Evolutionary conservation across 64 coral and sea anemone genomes (phyloP), one percentile per base, ranked within the genome.

Genomic region (Dendrophyllia cribrosa): DNA sequence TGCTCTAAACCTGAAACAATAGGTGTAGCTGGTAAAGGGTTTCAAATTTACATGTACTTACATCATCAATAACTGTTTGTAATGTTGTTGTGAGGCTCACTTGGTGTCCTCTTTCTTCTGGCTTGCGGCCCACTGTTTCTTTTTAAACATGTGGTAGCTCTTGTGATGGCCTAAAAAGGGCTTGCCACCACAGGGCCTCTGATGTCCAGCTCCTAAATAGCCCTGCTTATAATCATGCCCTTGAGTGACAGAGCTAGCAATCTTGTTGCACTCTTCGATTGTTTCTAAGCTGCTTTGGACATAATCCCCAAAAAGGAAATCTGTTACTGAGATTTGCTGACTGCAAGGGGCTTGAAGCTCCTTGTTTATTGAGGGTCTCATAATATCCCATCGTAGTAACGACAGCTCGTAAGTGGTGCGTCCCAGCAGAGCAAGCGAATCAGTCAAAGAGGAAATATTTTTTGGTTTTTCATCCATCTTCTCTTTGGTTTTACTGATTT

Each of bases 81-180:
- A 56, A 71, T 48, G 85, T 71, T 48, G 85, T 71, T 48, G 85
- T 47, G 15, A 71, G 68, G 34, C 47, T 88, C 44, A 73, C 68
- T 71, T 67, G 25, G 46, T 44, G 34, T 71, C 68, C 21, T 88
- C 64, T 17, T 47, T 71, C 55, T 67, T 67, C 17, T 88, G 45
- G 64, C 51, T 64, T 73, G 68, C 48, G 85, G 49, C 70, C 85
- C 68, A 53, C 21, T 43, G 52, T 68, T 88, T 88, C 85, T 49
- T 71, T 74, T 51, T 88, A 34, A 58, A 81, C 59, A 49, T 7
- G 50, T 81, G 45, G 46, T 51, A 81, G 43, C 77, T 70, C 68
- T 70, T 70, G 47, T 15, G 63, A 50, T 87, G 70, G 68, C 86
- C 86, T 88, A 88, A 88, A 88, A 88, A 88, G 76, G 86, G 66